Evolutionary conservation across 2,113 vertebrate genomes (phyloP).

Genomic region (Pangasianodon gigas): DNA sequence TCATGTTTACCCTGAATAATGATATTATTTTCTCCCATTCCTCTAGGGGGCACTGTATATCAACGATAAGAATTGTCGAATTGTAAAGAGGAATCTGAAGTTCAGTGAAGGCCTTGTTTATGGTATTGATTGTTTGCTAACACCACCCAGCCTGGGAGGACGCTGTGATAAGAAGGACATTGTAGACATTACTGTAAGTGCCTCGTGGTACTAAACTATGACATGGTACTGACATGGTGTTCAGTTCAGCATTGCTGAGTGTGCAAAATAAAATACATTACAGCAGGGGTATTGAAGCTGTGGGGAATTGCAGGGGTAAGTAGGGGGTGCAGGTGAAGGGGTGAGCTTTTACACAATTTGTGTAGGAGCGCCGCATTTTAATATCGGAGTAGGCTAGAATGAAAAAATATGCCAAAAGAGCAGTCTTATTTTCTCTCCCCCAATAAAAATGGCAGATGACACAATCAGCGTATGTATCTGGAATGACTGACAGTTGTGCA

Average conservation of each 20-base stretch:
- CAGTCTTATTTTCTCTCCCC: not conserved
- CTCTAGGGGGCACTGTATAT: constrained; percentile 85
- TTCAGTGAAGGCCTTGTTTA: constrained; percentile 84
- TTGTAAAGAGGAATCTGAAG: constrained; percentile 80
- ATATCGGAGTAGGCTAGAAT: not conserved
- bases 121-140: constrained; percentile 87
- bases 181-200: constrained; percentile 74
- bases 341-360: not conserved
- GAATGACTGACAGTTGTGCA: not conserved
- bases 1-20: not conserved
- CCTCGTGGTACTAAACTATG: not conserved
- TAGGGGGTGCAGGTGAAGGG: not conserved
- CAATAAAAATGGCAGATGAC: not conserved
- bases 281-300: not conserved
- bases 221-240: not conserved
- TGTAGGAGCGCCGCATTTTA: not conserved
- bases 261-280: not conserved
- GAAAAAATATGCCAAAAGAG: not conserved
- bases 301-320: not conserved
- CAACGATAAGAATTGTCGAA: constrained; percentile 76
- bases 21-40: not conserved
- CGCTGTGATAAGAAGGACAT: constrained; percentile 80
- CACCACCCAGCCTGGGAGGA: constrained; percentile 83
- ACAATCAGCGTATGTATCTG: not conserved
- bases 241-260: not conserved